phyloP scores from a whole-genome alignment of 2,797 vertebrate genomes.

The Leucoraja ocellata region DNA sequence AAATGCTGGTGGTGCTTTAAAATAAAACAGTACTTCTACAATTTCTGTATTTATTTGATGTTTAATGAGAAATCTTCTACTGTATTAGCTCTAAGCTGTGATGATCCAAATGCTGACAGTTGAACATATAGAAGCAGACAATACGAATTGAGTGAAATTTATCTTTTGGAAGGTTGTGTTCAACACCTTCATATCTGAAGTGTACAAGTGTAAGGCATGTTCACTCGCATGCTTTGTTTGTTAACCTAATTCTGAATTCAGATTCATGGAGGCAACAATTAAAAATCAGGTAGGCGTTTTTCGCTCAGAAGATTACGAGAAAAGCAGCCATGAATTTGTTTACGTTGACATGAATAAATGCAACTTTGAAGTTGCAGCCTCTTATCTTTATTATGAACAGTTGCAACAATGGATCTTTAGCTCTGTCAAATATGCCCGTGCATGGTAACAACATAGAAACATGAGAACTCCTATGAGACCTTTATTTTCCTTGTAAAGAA shows the following conservation, averaged over 20 bases:
- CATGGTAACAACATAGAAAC: not conserved
- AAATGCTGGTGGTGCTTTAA: not conserved
- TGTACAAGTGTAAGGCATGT: not conserved
- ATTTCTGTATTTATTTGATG: not conserved
- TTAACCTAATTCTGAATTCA: slow-evolving; percentile 24
- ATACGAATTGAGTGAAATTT: not conserved
- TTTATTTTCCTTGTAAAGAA: not conserved
- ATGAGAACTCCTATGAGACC: slow-evolving; percentile 1
- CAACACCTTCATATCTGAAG: not conserved
- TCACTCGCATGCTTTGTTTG: not conserved
- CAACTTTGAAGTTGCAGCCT: not conserved
- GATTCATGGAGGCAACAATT: not conserved
- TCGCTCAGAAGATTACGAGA: not conserved
- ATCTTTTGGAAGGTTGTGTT: not conserved
- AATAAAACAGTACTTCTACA: not conserved
- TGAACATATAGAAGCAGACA: not conserved
- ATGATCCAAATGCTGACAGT: not conserved
- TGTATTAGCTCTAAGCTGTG: not conserved
- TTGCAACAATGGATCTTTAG: not conserved
- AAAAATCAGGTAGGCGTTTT: not conserved
- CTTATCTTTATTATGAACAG: not conserved
- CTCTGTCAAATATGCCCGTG: not conserved
- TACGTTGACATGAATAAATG: not conserved
- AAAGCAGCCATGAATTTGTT: not conserved
- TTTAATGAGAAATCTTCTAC: not conserved